phyloP scores from a whole-genome alignment of 2,113 vertebrate species.

The Meriones unguiculatus region DNA sequence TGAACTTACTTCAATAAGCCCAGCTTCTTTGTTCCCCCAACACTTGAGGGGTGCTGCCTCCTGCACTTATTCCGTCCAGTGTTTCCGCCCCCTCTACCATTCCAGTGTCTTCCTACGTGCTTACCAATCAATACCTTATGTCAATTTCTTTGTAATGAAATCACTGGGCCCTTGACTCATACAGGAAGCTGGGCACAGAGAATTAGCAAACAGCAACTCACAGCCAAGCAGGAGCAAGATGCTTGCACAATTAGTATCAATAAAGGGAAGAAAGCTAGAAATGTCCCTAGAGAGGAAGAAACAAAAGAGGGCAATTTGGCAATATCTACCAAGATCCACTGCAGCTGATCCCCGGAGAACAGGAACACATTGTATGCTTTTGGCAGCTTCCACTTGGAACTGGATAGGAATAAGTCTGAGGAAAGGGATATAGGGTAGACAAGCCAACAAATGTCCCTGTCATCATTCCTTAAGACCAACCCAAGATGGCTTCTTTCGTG shows the following conservation, averaged over 20 bases:
- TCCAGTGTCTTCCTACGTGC: neutral
- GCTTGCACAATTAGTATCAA: slow-evolving; percentile 49
- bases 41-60: neutral
- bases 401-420: neutral
- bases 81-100: neutral
- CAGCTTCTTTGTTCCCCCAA: neutral
- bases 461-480: neutral
- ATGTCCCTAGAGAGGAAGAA: slow-evolving; percentile 39
- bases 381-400: slow-evolving; percentile 40
- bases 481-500: neutral
- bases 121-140: neutral
- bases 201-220: slow-evolving; percentile 7
- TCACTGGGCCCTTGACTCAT: neutral
- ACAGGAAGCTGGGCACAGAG: slow-evolving; percentile 20
- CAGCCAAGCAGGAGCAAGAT: slow-evolving; percentile 18
- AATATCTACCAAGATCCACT: slow-evolving; percentile 27
- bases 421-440: slow-evolving; percentile 17
- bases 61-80: neutral
- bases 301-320: slow-evolving; percentile 48
- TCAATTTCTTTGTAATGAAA: slow-evolving; percentile 38
- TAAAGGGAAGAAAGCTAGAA: slow-evolving; percentile 57
- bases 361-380: slow-evolving; percentile 14
- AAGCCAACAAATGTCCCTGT: slow-evolving; percentile 7
- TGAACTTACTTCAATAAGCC: neutral
- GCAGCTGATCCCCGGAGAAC: slow-evolving; percentile 8